A percentile compares a stretch with the other conserved stretches of the same genome.
Evolutionary conservation across 2,113 vertebrate genomes (phyloP).

Genomic region (Chionodraco myersi): DNA sequence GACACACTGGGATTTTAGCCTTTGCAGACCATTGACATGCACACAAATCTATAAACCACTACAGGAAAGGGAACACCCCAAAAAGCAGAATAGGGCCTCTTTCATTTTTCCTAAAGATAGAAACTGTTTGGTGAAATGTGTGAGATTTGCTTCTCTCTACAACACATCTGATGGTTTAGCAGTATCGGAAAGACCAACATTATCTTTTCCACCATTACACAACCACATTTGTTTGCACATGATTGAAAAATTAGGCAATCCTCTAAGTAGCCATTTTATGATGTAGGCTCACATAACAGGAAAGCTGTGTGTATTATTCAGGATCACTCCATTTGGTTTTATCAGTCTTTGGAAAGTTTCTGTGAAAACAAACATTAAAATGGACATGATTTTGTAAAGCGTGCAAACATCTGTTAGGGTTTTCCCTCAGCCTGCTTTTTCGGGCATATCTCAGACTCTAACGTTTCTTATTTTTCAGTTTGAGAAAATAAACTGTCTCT

Average conservation of each 20-base stretch:
- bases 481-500: slow-evolving; percentile 51
- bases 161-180: slow-evolving; percentile 2
- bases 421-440: slow-evolving; percentile 13
- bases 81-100: too few species aligned
- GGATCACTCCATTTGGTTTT: background rate
- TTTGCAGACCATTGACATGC: too few species aligned
- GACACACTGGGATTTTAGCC: too few species aligned
- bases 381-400: slow-evolving; percentile 14
- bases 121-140: background rate
- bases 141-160: background rate
- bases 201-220: background rate
- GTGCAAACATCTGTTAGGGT: background rate
- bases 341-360: slow-evolving; percentile 8
- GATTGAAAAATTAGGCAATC: background rate
- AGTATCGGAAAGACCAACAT: background rate
- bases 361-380: slow-evolving; percentile 31
- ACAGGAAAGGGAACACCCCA: too few species aligned
- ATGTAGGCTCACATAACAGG: too few species aligned
- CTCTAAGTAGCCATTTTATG: too few species aligned
- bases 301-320: background rate
- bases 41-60: too few species aligned
- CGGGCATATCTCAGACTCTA: slow-evolving; percentile 14
- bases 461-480: slow-evolving; percentile 43
- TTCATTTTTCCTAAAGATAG: background rate
- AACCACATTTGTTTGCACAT: background rate